These are phyloP conservation scores for Ictalurus furcatus DNA, from an alignment of 2,113 vertebrate species.

Conservation along the genomic window DNA sequence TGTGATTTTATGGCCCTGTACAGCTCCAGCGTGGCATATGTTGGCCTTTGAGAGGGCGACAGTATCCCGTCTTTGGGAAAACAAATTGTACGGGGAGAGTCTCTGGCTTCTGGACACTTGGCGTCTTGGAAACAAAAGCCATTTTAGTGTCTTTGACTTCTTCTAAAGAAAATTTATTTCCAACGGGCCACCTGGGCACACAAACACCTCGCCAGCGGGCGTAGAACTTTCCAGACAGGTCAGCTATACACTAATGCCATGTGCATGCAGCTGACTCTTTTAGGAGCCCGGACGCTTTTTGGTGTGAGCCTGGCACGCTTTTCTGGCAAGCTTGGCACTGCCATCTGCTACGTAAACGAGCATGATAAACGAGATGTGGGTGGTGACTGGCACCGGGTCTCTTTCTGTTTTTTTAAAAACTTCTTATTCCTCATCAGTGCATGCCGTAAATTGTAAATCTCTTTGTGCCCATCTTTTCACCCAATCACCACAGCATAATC, in stretches of 20 bases:
- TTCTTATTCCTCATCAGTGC: conserved; percentile 2
- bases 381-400: conserved; percentile 50
- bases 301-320: conserved; percentile 53
- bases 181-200: conserved; percentile 53
- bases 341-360: conserved; percentile 66
- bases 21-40: conserved; percentile 55
- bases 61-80: conserved; percentile 50
- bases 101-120: conserved; percentile 51
- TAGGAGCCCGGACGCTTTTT: conserved; percentile 50
- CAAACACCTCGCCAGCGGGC: conserved; percentile 52
- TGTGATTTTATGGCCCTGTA: conserved; percentile 42
- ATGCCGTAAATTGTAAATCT: conserved; percentile 30
- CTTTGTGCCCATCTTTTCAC: conserved; percentile 4
- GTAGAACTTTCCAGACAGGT: conserved; percentile 69
- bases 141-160: conserved; percentile 58
- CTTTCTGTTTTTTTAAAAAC: neutral
- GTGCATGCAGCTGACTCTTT: conserved; percentile 69
- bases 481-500: neutral
- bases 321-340: conserved; percentile 56
- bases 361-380: conserved; percentile 50
- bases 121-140: conserved; percentile 55
- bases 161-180: conserved; percentile 63
- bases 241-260: conserved; percentile 70
- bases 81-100: conserved; percentile 57
- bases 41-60: conserved; percentile 56